Percentiles rank a stretch among this genome's conserved stretches.
Evolutionary conservation across 2,888 invertebrate species (phyloP).

Genomic region (Limenitis camilla): DNA sequence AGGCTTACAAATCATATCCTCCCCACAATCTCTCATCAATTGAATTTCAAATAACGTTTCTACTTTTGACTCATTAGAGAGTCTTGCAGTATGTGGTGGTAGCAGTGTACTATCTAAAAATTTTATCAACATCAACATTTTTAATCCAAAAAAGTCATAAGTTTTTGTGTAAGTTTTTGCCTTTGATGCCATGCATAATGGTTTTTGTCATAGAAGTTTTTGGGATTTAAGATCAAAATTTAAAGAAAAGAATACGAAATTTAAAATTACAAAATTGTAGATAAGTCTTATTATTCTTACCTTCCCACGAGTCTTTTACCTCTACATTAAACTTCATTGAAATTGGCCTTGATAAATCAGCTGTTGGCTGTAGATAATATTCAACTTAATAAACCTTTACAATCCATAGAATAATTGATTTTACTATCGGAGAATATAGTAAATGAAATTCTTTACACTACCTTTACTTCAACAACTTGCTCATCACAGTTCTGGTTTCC

Average conservation of each 20-base stretch:
- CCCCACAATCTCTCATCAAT: constrained; percentile 68
- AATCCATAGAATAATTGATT: too few relatives aligned
- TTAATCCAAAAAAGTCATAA: too few relatives aligned
- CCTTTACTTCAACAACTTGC: constrained; percentile 51
- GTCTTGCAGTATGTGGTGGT: constrained; percentile 37
- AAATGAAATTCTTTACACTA: too few relatives aligned
- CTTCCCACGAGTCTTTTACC: constrained; percentile 35
- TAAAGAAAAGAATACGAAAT: too few relatives aligned
- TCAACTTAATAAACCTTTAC: not conserved
- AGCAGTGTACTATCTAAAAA: constrained; percentile 40
- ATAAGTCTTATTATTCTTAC: constrained; percentile 35
- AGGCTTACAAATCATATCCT: constrained; percentile 68
- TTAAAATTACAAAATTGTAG: too few relatives aligned
- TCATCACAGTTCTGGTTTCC: constrained; percentile 51
- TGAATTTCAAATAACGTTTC: constrained; percentile 50
- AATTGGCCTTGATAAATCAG: constrained; percentile 58
- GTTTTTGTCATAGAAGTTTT: too few relatives aligned
- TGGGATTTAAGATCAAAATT: too few relatives aligned
- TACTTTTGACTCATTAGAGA: constrained; percentile 45
- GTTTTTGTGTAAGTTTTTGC: too few relatives aligned
- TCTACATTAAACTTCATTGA: constrained; percentile 41
- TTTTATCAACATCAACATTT: not conserved
- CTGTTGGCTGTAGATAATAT: constrained; percentile 44
- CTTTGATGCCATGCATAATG: too few relatives aligned
- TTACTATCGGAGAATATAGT: too few relatives aligned